Conservation (phyloP, 2,113 vertebrate genomes). For the Suricata suricatta region DNA sequence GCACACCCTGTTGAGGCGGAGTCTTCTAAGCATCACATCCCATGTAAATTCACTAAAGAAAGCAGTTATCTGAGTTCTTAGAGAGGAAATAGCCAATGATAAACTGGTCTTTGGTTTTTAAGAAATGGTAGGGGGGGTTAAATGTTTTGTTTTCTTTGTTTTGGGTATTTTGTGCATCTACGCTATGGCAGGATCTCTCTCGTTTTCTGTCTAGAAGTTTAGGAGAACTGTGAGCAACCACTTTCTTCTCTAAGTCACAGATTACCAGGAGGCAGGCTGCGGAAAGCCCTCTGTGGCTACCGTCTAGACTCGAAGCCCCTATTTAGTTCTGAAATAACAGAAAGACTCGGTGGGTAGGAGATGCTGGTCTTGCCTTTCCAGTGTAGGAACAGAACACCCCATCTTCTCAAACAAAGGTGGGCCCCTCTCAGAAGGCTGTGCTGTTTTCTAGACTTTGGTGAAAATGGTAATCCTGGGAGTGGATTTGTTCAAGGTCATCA, state of each 20-base stretch:
- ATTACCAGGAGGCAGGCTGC: background rate
- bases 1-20: background rate
- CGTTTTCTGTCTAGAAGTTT: background rate
- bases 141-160: background rate
- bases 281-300: background rate
- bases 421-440: accelerated
- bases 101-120: background rate
- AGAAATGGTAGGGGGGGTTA: background rate
- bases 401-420: background rate
- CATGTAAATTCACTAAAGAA: background rate
- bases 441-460: background rate
- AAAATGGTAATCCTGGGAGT: background rate
- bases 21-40: background rate
- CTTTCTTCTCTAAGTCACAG: background rate
- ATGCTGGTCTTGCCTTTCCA: too few species aligned
- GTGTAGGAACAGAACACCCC: too few species aligned
- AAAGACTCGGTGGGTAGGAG: background rate
- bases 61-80: background rate
- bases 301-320: background rate
- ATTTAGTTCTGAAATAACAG: background rate
- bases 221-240: background rate
- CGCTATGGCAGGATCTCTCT: background rate
- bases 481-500: background rate
- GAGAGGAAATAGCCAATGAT: background rate
- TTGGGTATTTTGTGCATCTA: background rate